Base-by-base conservation (phyloP, 2,113 vertebrate species). In the Papio anubis region DNA sequence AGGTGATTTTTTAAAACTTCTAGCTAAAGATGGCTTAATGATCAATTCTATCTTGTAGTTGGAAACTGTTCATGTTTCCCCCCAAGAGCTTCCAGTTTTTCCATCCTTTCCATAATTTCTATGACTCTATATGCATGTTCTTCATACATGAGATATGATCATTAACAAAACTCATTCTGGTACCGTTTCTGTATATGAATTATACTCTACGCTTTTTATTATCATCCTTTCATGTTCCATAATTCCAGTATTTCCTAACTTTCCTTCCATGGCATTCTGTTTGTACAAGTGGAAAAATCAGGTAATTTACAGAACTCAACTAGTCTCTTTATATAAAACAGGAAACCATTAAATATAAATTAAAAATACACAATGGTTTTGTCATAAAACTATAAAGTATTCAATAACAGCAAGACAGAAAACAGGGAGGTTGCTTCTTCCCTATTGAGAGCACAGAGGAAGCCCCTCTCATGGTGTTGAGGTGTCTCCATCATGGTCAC, bases 1-100 rank as follows among this genome's bases (percentile, higher is more conserved):
- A 95, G 64, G 21, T 86, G 40, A 83, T 76, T 78, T 89, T 70
- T 97, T 96, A 73, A 79, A 89, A 68, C 55, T 88, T 85, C 61
- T 13, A n/a, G 57, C 30, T 70, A 14, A 94, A 72, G 50, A 64
- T 64, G 21, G 30, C 64, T 89, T 92, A 79, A 57, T 87, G 84
- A 93, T 61, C 9, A 1, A 16, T 25, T 93, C 55, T 88, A 3
- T 45, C 73, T 80, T 70, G 23, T 64, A 57, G 30, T 72, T 81
- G 52, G 57, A 73, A 95, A 35, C 8, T 50, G 43, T 61, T 87
- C 5, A 30, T 81, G 16, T 50, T 90, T 64, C 20, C 14, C 48
- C 52, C 35, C 21, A 85, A 16, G 55, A 84, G 8, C 21, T 80
- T 73, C 52, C 59, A 73, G 25, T 73, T 75, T 78, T 90, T 30